Base-by-base conservation (phyloP, 2,797 vertebrate species). In the Lophura swinhoii region DNA sequence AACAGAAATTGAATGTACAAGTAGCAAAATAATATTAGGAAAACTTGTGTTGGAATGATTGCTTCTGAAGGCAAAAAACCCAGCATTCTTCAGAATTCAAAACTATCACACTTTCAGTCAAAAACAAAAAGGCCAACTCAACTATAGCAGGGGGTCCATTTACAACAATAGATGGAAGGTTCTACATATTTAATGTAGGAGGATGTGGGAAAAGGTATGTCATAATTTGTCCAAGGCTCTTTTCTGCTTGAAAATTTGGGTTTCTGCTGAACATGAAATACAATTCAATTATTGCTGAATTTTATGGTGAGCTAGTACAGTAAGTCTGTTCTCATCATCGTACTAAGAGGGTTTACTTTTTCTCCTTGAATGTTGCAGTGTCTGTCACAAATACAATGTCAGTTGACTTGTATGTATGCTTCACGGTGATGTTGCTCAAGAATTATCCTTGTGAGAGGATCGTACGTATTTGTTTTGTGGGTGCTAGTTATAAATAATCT, bases 191-290 rank as follows among this genome's bases (percentile, higher is more conserved):
- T 76, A 22, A 18, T 75, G 31, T 35, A 77, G 33, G 10, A 23
- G 12, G 8, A 53, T 31, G 16, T 14, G 63, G 24, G 29, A 71
- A 87, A 69, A 64, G 5, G 4, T 56, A 9, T 73, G 81, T 51
- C 10, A 4, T 72, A 68, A 7, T 56, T 24, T 43, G 44, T 72
- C 29, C 13, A 8, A 64, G 26, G 20, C 18, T 78, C 5, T 39
- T 86, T 48, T 48, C 56, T 83, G 56, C 41, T 33, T 59, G 78
- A 75, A 93, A 86, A 58, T 85, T 71, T 46, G 29, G 3, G 24
- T 71, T 82, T 91, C 66, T 87, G 68, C 39, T 87, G 51, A 94
- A 92, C 67, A 17, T 62, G 18, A 71, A 84, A 53, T 94, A 51
- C 33, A 83, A 31, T 90, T 80, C 7, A 49, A 24, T 79, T 84